Evolutionary conservation across 2,888 invertebrate genomes (phyloP).

Genomic region (Nymphalis urticae): DNA sequence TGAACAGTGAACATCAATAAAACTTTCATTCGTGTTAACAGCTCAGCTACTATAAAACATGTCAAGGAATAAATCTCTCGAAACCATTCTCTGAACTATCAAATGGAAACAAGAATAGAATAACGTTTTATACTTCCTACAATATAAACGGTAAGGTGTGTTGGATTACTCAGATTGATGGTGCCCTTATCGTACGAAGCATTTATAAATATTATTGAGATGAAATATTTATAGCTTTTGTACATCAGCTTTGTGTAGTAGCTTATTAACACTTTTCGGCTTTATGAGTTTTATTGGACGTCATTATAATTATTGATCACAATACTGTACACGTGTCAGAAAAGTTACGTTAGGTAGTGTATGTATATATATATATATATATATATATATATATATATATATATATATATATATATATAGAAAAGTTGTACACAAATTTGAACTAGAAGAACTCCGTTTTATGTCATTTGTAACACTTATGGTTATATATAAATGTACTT

Average conservation of each 20-base stretch:
- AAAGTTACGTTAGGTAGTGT: too few relatives aligned
- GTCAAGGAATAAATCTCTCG: slow-evolving; percentile 37
- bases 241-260: not conserved
- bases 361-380: too few relatives aligned
- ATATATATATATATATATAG: too few relatives aligned
- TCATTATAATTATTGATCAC: not conserved
- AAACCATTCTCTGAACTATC: slow-evolving; percentile 33
- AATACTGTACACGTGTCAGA: too few relatives aligned
- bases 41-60: slow-evolving; percentile 34
- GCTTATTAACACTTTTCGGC: not conserved
- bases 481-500: too few relatives aligned
- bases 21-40: slow-evolving; percentile 33
- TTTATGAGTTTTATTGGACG: not conserved
- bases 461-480: too few relatives aligned
- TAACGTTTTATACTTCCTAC: slow-evolving; percentile 28
- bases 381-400: too few relatives aligned
- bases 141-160: slow-evolving; percentile 24
- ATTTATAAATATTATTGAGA: slow-evolving; percentile 9
- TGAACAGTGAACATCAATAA: slow-evolving; percentile 34
- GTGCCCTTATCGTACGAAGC: slow-evolving; percentile 12
- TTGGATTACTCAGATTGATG: slow-evolving; percentile 31
- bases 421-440: too few relatives aligned
- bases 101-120: slow-evolving; percentile 36
- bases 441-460: too few relatives aligned
- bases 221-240: slow-evolving; percentile 6